Percentiles rank a stretch among this genome's conserved stretches.
These are phyloP conservation scores for Pterobdella sp. DNA, from an alignment of 2,888 invertebrate species.

Conservation along the genomic window DNA sequence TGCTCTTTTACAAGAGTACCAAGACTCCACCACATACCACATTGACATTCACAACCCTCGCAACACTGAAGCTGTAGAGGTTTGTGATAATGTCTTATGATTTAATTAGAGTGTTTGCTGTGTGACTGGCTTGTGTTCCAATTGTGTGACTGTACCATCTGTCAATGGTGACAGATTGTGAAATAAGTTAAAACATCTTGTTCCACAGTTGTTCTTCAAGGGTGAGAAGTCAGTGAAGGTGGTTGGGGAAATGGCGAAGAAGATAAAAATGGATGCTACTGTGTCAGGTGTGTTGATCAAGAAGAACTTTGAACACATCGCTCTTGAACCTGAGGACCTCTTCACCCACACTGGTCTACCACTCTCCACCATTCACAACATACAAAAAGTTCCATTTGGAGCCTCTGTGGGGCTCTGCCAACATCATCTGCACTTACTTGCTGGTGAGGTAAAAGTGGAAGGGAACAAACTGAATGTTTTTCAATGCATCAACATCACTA, in stretches of 20 bases:
- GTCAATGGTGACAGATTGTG: too few relatives aligned
- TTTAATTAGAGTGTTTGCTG: background rate
- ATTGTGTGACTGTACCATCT: background rate
- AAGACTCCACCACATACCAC: constrained; percentile 69
- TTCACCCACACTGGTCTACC: constrained; percentile 91
- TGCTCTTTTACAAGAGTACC: constrained; percentile 84
- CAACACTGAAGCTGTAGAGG: constrained; percentile 82
- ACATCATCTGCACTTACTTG: constrained; percentile 51
- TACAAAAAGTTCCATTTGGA: constrained; percentile 79
- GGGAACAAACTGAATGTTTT: constrained; percentile 63
- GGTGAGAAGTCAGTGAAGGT: constrained; percentile 97
- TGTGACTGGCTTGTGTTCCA: background rate
- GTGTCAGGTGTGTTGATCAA: constrained; percentile 90
- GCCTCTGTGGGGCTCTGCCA: constrained; percentile 60
- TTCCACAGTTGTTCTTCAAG: constrained; percentile 68
- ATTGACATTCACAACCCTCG: constrained; percentile 88
- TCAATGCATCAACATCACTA: constrained; percentile 69
- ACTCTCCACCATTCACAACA: constrained; percentile 83
- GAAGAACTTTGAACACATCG: constrained; percentile 93
- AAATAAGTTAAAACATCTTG: too few relatives aligned
- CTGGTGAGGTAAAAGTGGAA: constrained; percentile 47
- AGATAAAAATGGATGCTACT: constrained; percentile 68
- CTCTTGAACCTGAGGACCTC: constrained; percentile 80
- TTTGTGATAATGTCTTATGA: background rate
- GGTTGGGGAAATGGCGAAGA: constrained; percentile 82